Conservation (phyloP, 1,140 invertebrate genomes). For the Trigoniulus corallinus region DNA sequence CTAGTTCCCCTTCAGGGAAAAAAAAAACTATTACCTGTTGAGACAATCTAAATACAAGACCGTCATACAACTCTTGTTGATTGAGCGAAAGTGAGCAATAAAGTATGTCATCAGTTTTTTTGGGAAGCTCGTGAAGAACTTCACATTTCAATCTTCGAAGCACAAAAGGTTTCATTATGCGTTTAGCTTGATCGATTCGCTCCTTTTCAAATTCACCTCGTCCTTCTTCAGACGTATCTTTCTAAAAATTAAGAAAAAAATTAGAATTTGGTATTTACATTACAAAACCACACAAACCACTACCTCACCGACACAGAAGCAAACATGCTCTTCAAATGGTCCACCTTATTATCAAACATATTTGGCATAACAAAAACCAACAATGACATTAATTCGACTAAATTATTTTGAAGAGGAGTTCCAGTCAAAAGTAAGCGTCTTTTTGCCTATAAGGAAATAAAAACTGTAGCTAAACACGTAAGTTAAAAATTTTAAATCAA, state of each 20-base stretch:
- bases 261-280: background rate
- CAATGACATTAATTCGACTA: constrained; percentile 86
- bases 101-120: constrained; percentile 52
- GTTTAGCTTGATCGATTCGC: constrained; percentile 77
- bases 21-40: constrained; percentile 4
- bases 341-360: constrained; percentile 73
- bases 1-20: too few relatives aligned
- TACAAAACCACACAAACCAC: background rate
- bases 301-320: constrained; percentile 29
- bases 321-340: constrained; percentile 75
- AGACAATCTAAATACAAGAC: constrained; percentile 50
- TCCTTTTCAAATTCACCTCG: constrained; percentile 51
- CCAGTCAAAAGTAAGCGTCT: constrained; percentile 72
- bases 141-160: constrained; percentile 72
- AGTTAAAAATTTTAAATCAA: constrained; percentile 3
- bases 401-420: constrained; percentile 88
- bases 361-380: constrained; percentile 91
- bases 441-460: constrained; percentile 39
- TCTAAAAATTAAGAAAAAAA: constrained; percentile 14
- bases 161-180: constrained; percentile 92
- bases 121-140: constrained; percentile 51
- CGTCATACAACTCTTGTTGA: constrained; percentile 56
- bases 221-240: constrained; percentile 16
- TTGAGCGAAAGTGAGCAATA: constrained; percentile 42
- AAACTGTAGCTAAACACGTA: background rate